A percentile compares a stretch with the other conserved stretches of the same genome.
phyloP scores from a whole-genome alignment of 1,140 invertebrate species.

The Idris sp. region DNA sequence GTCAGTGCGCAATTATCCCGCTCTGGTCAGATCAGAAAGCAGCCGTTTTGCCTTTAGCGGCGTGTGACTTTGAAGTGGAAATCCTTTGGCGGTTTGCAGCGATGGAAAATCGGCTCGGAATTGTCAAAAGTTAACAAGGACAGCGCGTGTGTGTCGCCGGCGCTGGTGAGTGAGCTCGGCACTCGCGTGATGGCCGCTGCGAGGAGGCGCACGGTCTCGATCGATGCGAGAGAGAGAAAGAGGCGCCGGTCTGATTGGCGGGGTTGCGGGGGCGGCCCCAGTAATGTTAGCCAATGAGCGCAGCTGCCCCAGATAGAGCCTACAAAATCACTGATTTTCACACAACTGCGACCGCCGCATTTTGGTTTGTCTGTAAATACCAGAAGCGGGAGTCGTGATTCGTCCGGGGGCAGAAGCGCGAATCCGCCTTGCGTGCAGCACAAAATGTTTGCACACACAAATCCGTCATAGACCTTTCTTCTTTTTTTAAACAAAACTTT shows the following conservation, averaged over 20 bases:
- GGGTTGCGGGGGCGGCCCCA: slow-evolving; percentile 71
- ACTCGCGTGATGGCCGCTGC: slow-evolving; percentile 55
- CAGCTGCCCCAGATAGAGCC: slow-evolving; percentile 74
- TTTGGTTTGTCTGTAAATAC: slow-evolving; percentile 64
- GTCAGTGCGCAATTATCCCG: too few relatives aligned
- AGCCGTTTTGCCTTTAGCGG: too few relatives aligned
- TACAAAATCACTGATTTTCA: slow-evolving; percentile 78
- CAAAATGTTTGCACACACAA: slow-evolving; percentile 40
- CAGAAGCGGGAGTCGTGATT: slow-evolving; percentile 60
- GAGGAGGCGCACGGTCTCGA: slow-evolving; percentile 47
- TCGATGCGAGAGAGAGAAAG: slow-evolving; percentile 63
- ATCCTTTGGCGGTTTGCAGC: too few relatives aligned
- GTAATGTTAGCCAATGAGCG: slow-evolving; percentile 76
- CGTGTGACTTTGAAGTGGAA: too few relatives aligned
- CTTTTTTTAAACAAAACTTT: too few relatives aligned
- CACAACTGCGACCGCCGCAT: slow-evolving; percentile 60
- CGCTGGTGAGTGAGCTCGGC: slow-evolving; percentile 31
- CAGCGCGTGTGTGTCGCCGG: too few relatives aligned
- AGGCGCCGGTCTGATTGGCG: slow-evolving; percentile 74
- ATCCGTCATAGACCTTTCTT: slow-evolving; percentile 14
- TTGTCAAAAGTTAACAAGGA: slow-evolving; percentile 59
- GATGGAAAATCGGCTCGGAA: slow-evolving; percentile 17
- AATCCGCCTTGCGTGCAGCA: slow-evolving; percentile 55
- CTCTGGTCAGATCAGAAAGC: too few relatives aligned
- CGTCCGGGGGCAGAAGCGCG: slow-evolving; percentile 40